A percentile compares a stretch with the other conserved stretches of the same genome.
phyloP scores from a whole-genome alignment of 2,797 vertebrate genomes.

The Allobates femoralis region DNA sequence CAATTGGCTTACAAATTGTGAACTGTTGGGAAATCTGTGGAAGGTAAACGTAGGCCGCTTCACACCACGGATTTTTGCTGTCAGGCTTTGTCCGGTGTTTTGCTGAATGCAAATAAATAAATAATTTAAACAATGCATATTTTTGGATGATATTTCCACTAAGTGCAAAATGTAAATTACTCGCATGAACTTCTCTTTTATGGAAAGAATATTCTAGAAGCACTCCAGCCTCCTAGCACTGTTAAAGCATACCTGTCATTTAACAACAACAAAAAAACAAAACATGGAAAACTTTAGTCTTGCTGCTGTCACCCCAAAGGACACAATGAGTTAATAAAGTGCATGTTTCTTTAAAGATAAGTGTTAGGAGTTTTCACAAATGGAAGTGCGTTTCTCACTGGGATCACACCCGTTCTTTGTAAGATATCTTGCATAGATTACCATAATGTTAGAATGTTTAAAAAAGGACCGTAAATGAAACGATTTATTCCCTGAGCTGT shows the following conservation, averaged over 20 bases:
- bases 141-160: too few species aligned
- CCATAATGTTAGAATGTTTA: slow-evolving; percentile 13
- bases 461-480: neutral
- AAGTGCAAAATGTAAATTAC: neutral
- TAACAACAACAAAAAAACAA: too few species aligned
- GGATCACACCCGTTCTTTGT: neutral
- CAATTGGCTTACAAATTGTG: neutral
- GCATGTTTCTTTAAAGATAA: neutral
- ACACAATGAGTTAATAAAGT: neutral
- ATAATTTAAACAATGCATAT: too few species aligned
- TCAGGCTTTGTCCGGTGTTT: too few species aligned
- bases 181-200: too few species aligned
- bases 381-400: neutral
- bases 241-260: neutral
- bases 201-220: too few species aligned
- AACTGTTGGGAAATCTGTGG: neutral
- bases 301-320: too few species aligned
- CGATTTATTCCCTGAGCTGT: neutral
- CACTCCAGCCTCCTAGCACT: neutral
- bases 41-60: neutral
- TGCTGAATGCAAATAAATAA: too few species aligned
- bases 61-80: too few species aligned
- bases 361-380: neutral
- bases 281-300: too few species aligned
- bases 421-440: slow-evolving; percentile 13